Conservation (phyloP, 2,797 vertebrate species). For the Sebastes diaconus region DNA sequence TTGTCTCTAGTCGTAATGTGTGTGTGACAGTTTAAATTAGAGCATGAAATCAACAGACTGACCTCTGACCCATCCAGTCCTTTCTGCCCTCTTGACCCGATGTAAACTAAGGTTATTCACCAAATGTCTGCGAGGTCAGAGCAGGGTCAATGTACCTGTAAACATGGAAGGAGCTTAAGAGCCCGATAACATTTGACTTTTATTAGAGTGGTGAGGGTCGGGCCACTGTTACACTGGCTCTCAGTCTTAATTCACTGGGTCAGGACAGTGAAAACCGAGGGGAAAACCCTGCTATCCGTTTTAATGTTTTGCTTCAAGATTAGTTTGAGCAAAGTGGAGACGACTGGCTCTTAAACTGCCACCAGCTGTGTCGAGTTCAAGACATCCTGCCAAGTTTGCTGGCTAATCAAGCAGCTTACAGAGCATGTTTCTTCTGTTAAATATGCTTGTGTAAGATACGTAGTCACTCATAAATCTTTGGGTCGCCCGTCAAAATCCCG, state of each 20-base stretch:
- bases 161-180: conserved; percentile 56
- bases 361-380: conserved; percentile 47
- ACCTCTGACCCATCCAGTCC: conserved; percentile 58
- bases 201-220: conserved; percentile 58
- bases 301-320: conserved; percentile 19
- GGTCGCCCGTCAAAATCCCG: conserved; percentile 30
- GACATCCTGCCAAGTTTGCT: conserved; percentile 30
- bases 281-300: conserved; percentile 22
- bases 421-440: conserved; percentile 28
- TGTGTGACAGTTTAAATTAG: conserved; percentile 61
- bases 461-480: conserved; percentile 43
- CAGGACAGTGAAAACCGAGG: neutral
- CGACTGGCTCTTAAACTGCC: conserved; percentile 36
- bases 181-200: conserved; percentile 71
- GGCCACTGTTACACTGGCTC: conserved; percentile 47
- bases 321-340: conserved; percentile 7
- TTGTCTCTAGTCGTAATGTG: conserved; percentile 40
- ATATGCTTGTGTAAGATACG: conserved; percentile 44
- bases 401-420: conserved; percentile 44
- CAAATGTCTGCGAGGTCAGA: conserved; percentile 56
- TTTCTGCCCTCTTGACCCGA: conserved; percentile 47
- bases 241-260: conserved; percentile 31
- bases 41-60: conserved; percentile 67
- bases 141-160: conserved; percentile 66
- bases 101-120: conserved; percentile 56